Evolutionary conservation across 2,113 vertebrate species (phyloP).

Genomic region (Pristiophorus japonicus): DNA sequence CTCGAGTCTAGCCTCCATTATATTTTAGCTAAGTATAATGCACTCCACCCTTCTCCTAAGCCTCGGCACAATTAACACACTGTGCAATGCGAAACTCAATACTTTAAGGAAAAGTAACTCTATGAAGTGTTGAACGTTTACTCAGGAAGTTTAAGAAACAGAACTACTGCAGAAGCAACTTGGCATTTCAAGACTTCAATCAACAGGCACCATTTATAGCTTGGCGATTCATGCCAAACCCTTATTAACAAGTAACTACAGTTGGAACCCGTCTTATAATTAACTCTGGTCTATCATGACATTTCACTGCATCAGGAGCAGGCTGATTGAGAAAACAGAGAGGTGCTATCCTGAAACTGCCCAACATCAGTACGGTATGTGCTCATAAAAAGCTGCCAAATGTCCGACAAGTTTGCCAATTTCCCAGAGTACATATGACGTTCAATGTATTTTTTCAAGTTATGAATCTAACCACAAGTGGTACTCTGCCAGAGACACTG

Average conservation of each 20-base stretch:
- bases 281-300: neutral
- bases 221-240: neutral
- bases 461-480: neutral
- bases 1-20: conserved; percentile 48
- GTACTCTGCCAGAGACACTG: neutral
- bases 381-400: neutral
- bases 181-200: conserved; percentile 27
- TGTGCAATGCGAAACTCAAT: conserved; percentile 39
- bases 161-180: neutral
- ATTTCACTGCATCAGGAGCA: neutral
- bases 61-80: conserved; percentile 44
- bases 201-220: neutral
- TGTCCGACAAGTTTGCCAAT: neutral
- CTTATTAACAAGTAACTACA: neutral
- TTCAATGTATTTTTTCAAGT: neutral
- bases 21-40: conserved; percentile 49
- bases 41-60: conserved; percentile 48
- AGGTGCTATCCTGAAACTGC: neutral
- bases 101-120: neutral
- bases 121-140: conserved; percentile 34
- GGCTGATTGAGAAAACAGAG: neutral
- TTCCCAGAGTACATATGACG: neutral
- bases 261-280: neutral
- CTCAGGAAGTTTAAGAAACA: conserved; percentile 33
- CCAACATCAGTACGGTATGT: neutral